Percentiles rank a stretch among this genome's conserved stretches.
These are phyloP conservation scores for Cotesia congregata DNA, from an alignment of 2,888 invertebrate genomes.

Conservation along the genomic window DNA sequence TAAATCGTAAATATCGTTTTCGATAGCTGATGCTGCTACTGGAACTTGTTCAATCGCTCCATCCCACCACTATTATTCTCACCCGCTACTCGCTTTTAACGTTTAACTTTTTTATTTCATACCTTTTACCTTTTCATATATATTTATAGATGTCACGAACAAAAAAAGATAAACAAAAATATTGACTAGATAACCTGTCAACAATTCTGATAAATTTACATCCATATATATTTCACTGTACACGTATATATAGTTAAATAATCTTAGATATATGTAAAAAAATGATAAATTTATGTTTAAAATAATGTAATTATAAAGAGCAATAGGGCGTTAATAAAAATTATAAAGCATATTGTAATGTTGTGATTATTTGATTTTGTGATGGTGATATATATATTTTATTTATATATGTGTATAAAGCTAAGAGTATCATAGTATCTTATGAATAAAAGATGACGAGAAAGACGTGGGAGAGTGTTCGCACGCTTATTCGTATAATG, in stretches of 20 bases:
- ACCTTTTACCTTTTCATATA: background rate
- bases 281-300: too few species aligned
- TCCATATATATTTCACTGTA: background rate
- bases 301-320: too few species aligned
- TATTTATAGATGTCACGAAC: background rate
- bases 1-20: conserved; percentile 5
- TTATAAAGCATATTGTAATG: too few species aligned
- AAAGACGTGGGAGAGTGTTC: conserved; percentile 46
- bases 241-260: too few species aligned
- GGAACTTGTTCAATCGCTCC: conserved; percentile 7
- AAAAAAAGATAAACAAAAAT: background rate
- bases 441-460: conserved; percentile 60
- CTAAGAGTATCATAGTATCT: conserved; percentile 45
- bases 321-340: too few species aligned
- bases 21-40: background rate
- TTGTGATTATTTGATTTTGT: background rate
- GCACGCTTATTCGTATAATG: conserved; percentile 49
- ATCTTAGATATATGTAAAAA: too few species aligned
- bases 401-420: conserved; percentile 13
- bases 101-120: background rate
- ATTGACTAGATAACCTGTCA: background rate
- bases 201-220: background rate
- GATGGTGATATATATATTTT: background rate
- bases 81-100: background rate
- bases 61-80: background rate